Evolutionary conservation across 2,113 vertebrate species (phyloP).

Genomic region (Upupa epops): DNA sequence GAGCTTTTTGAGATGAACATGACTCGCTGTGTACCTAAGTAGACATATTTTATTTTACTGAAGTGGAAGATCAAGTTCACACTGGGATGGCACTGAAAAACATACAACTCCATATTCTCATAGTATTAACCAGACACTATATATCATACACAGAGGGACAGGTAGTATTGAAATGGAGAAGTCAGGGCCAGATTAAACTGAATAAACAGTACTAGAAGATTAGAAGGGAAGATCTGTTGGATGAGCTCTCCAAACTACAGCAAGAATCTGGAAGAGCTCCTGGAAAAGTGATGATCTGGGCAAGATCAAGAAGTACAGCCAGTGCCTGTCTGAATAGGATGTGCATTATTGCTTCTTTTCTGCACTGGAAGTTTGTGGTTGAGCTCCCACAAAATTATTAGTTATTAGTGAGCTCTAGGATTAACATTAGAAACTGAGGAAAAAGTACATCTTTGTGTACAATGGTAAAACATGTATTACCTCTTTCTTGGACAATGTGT

Average conservation of each 20-base stretch:
- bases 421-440: background rate
- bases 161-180: background rate
- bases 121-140: background rate
- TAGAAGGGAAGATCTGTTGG: background rate
- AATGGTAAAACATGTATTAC: background rate
- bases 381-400: background rate
- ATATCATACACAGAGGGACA: background rate
- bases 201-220: background rate
- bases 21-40: background rate
- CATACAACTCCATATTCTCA: background rate
- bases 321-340: background rate
- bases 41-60: background rate
- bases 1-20: background rate
- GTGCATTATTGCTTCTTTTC: background rate
- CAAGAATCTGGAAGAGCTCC: background rate
- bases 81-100: background rate
- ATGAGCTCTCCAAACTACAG: background rate
- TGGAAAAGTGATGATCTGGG: background rate
- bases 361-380: background rate
- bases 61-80: background rate
- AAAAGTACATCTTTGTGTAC: background rate
- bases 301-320: background rate
- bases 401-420: background rate
- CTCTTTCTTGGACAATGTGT: background rate
- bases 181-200: background rate